Evolutionary conservation across 2,113 vertebrate species (phyloP), one percentile per base, ranked within the genome.

Genomic region (Lanius ludovicianus): DNA sequence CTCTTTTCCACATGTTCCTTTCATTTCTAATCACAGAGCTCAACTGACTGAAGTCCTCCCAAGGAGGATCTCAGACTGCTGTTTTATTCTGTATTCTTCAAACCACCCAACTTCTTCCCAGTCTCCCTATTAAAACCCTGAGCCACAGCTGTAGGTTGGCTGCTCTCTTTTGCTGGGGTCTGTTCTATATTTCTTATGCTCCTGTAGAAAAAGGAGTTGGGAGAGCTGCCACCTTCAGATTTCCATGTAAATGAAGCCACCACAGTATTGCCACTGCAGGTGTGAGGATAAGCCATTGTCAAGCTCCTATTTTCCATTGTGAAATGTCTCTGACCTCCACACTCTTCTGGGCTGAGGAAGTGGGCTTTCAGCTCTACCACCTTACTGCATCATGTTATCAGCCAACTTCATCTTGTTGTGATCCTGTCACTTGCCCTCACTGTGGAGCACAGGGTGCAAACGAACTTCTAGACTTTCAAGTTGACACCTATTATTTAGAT

Each of bases 1-100:
- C 92, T 77, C 42, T 63, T 75, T 95, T 80, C 81, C 93, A 96
- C 84, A 91, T 87, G 94, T 79, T 96, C 59, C 53, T 90, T 95
- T 94, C 59, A 52, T 93, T 94, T 88, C 78, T 74, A 88, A 59
- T 76, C 87, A 65, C 19, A 35, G 53, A 47, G 17, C 67, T 86
- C 84, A 86, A 37, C 35, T 70, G 67, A 90, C 84, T 93, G 84
- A 94, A 88, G 78, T 94, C 75, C 33, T 93, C 84, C 78, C 82
- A 95, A 80, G 21, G 79, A 91, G 84, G 24, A 93, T 93, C 79
- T 96, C 84, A 67, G 41, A 42, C 62, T 71, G 53, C 20, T 70
- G 30, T 84, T 95, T 91, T 49, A 68, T 89, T 78, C 86, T 74
- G 41, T 64, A 71, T 44, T 41, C 52, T 75, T 52, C 77, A 91